Conservation (phyloP, 64 coral and sea anemone genomes). For the Cladopsammia gracilis region DNA sequence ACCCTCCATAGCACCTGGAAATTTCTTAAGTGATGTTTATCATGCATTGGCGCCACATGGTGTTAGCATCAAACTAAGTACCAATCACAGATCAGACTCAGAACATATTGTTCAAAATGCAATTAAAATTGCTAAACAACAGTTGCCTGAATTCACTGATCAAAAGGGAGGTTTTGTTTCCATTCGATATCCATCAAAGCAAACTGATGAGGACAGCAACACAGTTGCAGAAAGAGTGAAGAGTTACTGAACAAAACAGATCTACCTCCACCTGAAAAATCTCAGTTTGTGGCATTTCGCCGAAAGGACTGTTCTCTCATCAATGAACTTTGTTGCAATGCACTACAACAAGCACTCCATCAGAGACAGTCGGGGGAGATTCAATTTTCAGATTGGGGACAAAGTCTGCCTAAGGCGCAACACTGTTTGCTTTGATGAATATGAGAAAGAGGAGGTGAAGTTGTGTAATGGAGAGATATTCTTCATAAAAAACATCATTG, state of each 20-base stretch:
- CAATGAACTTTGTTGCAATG: slow-evolving; percentile 44
- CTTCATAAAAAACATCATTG: slow-evolving; percentile 53
- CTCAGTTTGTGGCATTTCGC: slow-evolving; percentile 72
- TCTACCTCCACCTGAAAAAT: neutral
- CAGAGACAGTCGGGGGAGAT: slow-evolving; percentile 34
- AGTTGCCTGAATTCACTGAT: slow-evolving; percentile 4
- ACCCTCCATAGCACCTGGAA: slow-evolving; percentile 77
- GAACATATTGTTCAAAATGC: slow-evolving; percentile 77
- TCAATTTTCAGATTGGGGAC: slow-evolving; percentile 46
- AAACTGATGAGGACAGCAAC: neutral
- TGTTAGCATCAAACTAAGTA: slow-evolving; percentile 8
- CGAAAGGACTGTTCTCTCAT: slow-evolving; percentile 44
- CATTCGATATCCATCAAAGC: neutral
- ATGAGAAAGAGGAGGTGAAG: neutral
- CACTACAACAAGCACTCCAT: slow-evolving; percentile 55
- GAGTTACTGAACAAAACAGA: neutral
- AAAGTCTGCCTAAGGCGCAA: slow-evolving; percentile 70
- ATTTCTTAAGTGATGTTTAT: slow-evolving; percentile 61
- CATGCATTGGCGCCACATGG: slow-evolving; percentile 10
- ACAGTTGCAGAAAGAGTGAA: neutral
- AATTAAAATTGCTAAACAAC: slow-evolving; percentile 25
- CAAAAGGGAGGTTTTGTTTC: slow-evolving; percentile 1
- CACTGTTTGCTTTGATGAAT: slow-evolving; percentile 26
- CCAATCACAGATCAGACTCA: slow-evolving; percentile 66
- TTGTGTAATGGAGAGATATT: slow-evolving; percentile 84